phyloP scores from a whole-genome alignment of 92 coral and sea anemone genomes.

The Chrysogorgia sp. region DNA sequence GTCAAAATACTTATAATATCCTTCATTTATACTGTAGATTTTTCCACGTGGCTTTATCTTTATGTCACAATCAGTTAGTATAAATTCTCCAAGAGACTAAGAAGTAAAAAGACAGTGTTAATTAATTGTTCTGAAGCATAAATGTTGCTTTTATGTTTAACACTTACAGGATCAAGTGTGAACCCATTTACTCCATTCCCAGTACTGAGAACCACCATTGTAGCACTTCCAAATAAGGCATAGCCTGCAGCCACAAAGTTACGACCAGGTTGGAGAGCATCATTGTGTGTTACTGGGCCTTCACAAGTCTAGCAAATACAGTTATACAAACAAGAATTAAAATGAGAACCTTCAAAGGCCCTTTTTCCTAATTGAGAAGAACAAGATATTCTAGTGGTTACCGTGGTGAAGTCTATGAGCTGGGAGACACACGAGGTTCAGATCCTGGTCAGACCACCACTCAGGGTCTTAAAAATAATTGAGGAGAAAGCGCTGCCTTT shows the following conservation, averaged over 20 bases:
- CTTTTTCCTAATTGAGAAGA: no score
- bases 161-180: slow-evolving; percentile 94
- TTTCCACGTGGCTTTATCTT: slow-evolving; percentile 96
- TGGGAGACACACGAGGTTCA: no score
- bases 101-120: background rate
- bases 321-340: background rate
- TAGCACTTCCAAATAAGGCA: slow-evolving; percentile 99
- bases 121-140: no score
- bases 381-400: no score
- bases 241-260: slow-evolving; percentile 98
- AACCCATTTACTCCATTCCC: slow-evolving; percentile 97
- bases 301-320: slow-evolving; percentile 55
- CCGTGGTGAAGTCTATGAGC: no score
- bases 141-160: no score
- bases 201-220: slow-evolving; percentile 84
- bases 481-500: no score
- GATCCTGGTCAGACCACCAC: no score
- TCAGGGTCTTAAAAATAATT: no score
- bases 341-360: slow-evolving; percentile 9
- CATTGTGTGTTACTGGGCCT: slow-evolving; percentile 73
- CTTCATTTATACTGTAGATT: slow-evolving; percentile 94
- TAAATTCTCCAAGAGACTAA: slow-evolving; percentile 95
- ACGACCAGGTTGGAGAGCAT: slow-evolving; percentile 91
- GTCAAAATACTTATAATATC: slow-evolving; percentile 79
- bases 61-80: slow-evolving; percentile 80